Percentiles rank a stretch among this genome's conserved stretches.
Conservation (phyloP, 2,113 vertebrate genomes). For the Mugil cephalus region DNA sequence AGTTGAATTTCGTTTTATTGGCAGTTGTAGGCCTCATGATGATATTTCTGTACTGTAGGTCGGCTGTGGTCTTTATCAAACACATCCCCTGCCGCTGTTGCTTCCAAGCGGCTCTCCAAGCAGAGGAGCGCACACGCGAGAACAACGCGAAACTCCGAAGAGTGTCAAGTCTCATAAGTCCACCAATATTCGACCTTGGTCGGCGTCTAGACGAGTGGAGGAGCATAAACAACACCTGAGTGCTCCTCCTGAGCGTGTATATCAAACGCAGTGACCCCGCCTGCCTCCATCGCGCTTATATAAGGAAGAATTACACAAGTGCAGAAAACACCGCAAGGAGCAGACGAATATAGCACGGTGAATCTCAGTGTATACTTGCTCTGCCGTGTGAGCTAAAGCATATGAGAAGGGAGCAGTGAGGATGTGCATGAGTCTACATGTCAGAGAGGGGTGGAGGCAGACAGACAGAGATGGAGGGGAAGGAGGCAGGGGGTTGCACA, state of each 20-base stretch:
- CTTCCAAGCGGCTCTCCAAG: background rate
- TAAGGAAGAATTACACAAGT: slow-evolving; percentile 79
- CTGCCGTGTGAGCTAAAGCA: slow-evolving; percentile 61
- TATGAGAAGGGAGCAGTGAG: slow-evolving; percentile 43
- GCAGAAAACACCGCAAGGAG: slow-evolving; percentile 34
- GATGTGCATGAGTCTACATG: slow-evolving; percentile 59
- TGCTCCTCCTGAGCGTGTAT: slow-evolving; percentile 39
- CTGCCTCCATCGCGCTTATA: slow-evolving; percentile 74
- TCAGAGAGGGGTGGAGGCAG: slow-evolving; percentile 49
- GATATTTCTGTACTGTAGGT: slow-evolving; percentile 11
- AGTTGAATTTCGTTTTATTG: slow-evolving; percentile 21
- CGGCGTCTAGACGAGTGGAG: slow-evolving; percentile 69
- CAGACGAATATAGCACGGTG: slow-evolving; percentile 67
- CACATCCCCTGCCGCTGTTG: background rate
- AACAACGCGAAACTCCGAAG: slow-evolving; percentile 28
- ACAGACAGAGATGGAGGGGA: slow-evolving; percentile 34
- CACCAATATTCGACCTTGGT: slow-evolving; percentile 63
- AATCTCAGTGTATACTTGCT: slow-evolving; percentile 63
- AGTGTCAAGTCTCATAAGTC: slow-evolving; percentile 47
- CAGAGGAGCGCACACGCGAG: background rate
- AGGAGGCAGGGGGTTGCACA: slow-evolving; percentile 30
- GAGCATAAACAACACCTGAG: slow-evolving; percentile 47
- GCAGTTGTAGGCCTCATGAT: background rate
- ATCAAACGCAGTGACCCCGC: slow-evolving; percentile 61
- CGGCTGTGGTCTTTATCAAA: slow-evolving; percentile 19